A percentile compares a stretch with the other conserved stretches of the same genome.
Evolutionary conservation across 37 sponge, comb jelly and placozoan genomes (phyloP).

Genomic region (Ianthella basta): DNA sequence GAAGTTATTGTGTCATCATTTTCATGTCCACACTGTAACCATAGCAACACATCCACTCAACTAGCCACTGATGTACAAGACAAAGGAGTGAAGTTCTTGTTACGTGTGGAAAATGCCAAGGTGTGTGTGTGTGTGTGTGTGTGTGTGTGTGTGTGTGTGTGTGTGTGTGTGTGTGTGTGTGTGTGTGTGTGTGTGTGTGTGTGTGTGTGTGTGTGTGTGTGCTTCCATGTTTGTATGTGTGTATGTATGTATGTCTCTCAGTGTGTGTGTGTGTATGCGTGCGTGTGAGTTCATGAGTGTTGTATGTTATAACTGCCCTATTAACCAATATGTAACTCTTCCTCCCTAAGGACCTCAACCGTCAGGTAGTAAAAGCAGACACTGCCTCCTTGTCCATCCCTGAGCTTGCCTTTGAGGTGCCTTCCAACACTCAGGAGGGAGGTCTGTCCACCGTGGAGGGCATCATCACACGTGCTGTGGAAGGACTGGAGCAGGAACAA

Average conservation of each 20-base stretch:
- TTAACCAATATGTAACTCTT: too few relatives aligned
- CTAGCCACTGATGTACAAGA: slow-evolving; percentile 67
- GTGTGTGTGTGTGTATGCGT: too few relatives aligned
- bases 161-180: slow-evolving; percentile 23
- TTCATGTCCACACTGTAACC: slow-evolving; percentile 82
- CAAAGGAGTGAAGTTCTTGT: slow-evolving; percentile 70
- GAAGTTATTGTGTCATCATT: slow-evolving; percentile 91
- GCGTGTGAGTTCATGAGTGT: too few relatives aligned
- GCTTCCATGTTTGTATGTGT: too few relatives aligned
- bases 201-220: too few relatives aligned
- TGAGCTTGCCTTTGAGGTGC: slow-evolving; percentile 92
- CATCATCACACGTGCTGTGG: slow-evolving; percentile 53
- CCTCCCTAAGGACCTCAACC: slow-evolving; percentile 84
- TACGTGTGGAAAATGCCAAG: slow-evolving; percentile 50
- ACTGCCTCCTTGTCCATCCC: slow-evolving; percentile 69
- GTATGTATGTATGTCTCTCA: too few relatives aligned
- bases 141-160: slow-evolving; percentile 23
- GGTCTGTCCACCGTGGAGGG: slow-evolving; percentile 88
- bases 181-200: slow-evolving; percentile 1
- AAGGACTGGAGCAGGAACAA: slow-evolving; percentile 75
- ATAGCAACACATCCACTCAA: slow-evolving; percentile 79
- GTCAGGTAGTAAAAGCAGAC: slow-evolving; percentile 87
- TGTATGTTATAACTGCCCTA: background rate
- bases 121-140: slow-evolving; percentile 23
- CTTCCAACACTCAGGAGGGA: slow-evolving; percentile 77